Percentiles rank a stretch among this genome's conserved stretches.
These are phyloP conservation scores for Acestrorhynchus altus DNA, from an alignment of 2,797 vertebrate species.

Conservation along the genomic window DNA sequence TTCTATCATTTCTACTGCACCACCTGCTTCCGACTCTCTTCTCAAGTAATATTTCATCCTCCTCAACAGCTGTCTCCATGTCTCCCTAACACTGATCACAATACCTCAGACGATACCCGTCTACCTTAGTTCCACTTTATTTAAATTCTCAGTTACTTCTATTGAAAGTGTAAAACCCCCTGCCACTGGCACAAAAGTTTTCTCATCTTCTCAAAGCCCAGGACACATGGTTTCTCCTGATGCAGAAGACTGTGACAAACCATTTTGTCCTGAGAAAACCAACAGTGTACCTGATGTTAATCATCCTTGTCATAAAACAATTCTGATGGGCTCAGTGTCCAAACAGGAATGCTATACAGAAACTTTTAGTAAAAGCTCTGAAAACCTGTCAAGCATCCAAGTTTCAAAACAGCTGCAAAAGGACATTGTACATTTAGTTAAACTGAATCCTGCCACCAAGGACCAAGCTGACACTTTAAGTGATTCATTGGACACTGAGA, in stretches of 20 bases:
- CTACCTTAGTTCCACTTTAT: conserved; percentile 21
- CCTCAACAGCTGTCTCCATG: conserved; percentile 23
- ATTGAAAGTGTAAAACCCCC: conserved; percentile 1
- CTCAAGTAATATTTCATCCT: conserved; percentile 14
- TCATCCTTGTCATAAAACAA: conserved; percentile 53
- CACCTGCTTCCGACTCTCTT: conserved; percentile 49
- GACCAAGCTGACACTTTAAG: conserved; percentile 44
- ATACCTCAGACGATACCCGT: conserved; percentile 27
- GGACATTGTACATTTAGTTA: conserved; percentile 33
- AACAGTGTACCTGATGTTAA: conserved; percentile 54
- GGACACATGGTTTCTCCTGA: conserved; percentile 31
- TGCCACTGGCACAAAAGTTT: conserved; percentile 16
- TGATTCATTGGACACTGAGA: conserved; percentile 44
- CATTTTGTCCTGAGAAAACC: conserved; percentile 33
- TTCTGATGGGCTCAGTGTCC: conserved; percentile 9
- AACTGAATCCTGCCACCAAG: conserved; percentile 52
- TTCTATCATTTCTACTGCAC: conserved; percentile 48
- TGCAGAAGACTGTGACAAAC: conserved; percentile 54
- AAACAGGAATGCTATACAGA: conserved; percentile 24
- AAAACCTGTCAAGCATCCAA: conserved; percentile 42
- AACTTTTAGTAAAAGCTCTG: conserved; percentile 55
- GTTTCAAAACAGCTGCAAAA: conserved; percentile 42
- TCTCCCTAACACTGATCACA: conserved; percentile 15
- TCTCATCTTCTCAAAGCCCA: conserved; percentile 24
- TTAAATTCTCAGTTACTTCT: conserved; percentile 11